Evolutionary conservation across 1,140 invertebrate species (phyloP).

Genomic region (Probaryconus sp.): DNA sequence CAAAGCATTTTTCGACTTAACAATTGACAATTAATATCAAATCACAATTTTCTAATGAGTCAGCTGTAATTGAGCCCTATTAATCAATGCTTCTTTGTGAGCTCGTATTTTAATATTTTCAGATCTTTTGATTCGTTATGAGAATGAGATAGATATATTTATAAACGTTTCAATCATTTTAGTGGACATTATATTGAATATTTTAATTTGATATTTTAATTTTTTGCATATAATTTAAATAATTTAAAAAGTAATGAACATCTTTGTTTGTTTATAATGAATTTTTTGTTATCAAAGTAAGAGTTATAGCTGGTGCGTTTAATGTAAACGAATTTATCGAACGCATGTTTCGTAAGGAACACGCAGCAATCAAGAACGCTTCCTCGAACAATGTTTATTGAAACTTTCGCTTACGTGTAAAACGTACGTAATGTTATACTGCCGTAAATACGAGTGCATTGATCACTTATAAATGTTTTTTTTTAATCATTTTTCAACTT

Average conservation of each 20-base stretch:
- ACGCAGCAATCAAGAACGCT: conserved; percentile 45
- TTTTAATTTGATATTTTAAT: conserved; percentile 4
- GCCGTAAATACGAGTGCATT: conserved; percentile 10
- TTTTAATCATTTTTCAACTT: too few species aligned
- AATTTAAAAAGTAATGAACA: conserved; percentile 6
- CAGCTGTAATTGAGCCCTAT: conserved; percentile 30
- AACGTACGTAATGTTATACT: conserved; percentile 38
- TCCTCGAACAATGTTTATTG: conserved; percentile 53
- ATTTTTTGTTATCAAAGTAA: conserved; percentile 35
- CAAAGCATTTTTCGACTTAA: conserved; percentile 45
- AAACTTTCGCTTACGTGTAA: conserved; percentile 43
- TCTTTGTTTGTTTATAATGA: conserved; percentile 12
- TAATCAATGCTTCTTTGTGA: conserved; percentile 9
- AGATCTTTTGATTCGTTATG: too few species aligned
- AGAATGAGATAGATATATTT: too few species aligned
- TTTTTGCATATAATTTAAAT: background rate
- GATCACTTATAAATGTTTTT: conserved; percentile 10
- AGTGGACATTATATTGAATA: too few species aligned
- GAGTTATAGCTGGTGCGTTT: conserved; percentile 25
- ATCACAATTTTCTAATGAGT: too few species aligned
- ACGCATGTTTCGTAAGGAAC: conserved; percentile 43
- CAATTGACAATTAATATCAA: conserved; percentile 38
- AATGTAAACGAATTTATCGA: conserved; percentile 56
- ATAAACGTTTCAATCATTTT: too few species aligned
- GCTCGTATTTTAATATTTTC: too few species aligned